Conservation (phyloP, 2,888 invertebrate species). For the Eustalomyia histrio region DNA sequence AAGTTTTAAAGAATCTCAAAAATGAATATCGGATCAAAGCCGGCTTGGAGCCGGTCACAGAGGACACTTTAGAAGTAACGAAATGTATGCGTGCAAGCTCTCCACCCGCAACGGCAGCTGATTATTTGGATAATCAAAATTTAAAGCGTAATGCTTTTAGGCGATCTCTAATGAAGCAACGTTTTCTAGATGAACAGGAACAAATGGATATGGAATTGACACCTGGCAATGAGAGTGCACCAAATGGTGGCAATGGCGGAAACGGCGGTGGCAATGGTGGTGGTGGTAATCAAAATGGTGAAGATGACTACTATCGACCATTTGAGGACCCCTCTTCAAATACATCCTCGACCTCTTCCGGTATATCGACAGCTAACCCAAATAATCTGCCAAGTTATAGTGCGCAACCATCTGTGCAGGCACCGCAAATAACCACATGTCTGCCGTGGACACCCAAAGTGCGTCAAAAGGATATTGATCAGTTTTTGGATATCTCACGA, state of each 20-base stretch:
- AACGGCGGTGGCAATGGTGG: conserved; percentile 78
- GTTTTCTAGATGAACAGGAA: conserved; percentile 90
- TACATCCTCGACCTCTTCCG: conserved; percentile 57
- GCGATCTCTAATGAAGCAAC: conserved; percentile 91
- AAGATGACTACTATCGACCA: conserved; percentile 76
- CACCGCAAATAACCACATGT: conserved; percentile 79
- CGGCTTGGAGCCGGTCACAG: conserved; percentile 88
- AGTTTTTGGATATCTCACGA: conserved; percentile 93
- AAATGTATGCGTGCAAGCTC: conserved; percentile 96
- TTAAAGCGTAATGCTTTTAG: conserved; percentile 87
- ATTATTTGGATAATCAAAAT: conserved; percentile 92
- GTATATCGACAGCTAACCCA: conserved; percentile 71
- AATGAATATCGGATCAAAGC: conserved; percentile 84
- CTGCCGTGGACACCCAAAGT: conserved; percentile 99
- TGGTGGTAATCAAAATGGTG: conserved; percentile 53
- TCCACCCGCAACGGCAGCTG: conserved; percentile 95
- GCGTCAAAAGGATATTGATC: conserved; percentile 94
- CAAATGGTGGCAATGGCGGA: conserved; percentile 66
- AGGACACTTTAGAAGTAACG: conserved; percentile 97
- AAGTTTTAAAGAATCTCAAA: conserved; percentile 89
- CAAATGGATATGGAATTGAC: conserved; percentile 87
- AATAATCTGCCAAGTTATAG: conserved; percentile 74
- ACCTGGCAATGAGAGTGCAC: conserved; percentile 79
- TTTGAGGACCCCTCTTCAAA: conserved; percentile 78
- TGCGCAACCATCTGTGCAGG: conserved; percentile 71